Base-by-base conservation (phyloP, 2,888 invertebrate species). In the Yponomeuta cagnagella region DNA sequence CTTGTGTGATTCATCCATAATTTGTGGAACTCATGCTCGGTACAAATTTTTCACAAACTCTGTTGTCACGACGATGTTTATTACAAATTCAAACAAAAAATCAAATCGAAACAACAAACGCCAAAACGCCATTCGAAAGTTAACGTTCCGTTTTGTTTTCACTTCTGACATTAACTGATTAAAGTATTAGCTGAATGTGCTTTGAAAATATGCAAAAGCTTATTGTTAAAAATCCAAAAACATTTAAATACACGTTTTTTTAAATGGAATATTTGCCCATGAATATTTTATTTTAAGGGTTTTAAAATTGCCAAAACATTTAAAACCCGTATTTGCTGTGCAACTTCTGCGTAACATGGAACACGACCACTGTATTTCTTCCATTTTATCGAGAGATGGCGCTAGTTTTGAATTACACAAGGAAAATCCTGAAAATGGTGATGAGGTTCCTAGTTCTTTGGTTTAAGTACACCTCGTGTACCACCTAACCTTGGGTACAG, bases 1-100 rank as follows among this genome's bases (percentile, higher is more conserved):
- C 77, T 84, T 82, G 74, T 86, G 82, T 77, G 83, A 81, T 82
- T 91, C 89, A 88, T 88, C 91, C 91, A 92, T 92, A 84, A 86
- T 90, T 89, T 86, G 84, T 79, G 76, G 85, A 85, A 89, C 80
- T 81, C 89, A 89, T 90, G 88, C 85, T 84, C 80, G 84, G 82
- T 82, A 79, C 84, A 77, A 77, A 82, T 80, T 85, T 82, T 78
- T 79, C 82, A 85, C 80, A 77, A 85, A 85, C 83, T 83, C 83
- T 84, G 91, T 92, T 89, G 90, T 87, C 90, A 89, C 87, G 90
- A 81, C 31, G 63, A 87, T 89, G 84, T 86, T 77, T 76, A 71
- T 66, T 23, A 77, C 84, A 85, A 58, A 15, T 58, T 58, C 85
- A 87, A 86, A 87, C 85, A 86, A 85, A 82, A 85, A 71, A 12